A percentile compares a stretch with the other conserved stretches of the same genome.
Conservation (phyloP, 2,797 vertebrate genomes). For the Urophycis tenuis region DNA sequence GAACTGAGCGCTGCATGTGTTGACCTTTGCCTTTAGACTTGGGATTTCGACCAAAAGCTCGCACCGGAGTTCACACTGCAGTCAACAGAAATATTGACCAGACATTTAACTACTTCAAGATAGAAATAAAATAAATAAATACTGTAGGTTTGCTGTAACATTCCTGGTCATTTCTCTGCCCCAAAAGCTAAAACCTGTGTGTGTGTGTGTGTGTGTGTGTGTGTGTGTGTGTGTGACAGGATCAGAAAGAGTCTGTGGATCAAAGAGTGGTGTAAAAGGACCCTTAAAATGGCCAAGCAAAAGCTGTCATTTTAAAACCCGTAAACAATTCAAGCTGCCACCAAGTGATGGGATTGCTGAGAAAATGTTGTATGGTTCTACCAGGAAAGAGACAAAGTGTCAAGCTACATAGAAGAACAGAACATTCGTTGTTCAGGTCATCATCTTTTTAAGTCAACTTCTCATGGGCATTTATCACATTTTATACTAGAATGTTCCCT, state of each 20-base stretch:
- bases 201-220: neutral
- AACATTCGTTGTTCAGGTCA: neutral
- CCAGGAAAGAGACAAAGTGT: neutral
- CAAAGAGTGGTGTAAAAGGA: neutral
- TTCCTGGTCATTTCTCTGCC: neutral
- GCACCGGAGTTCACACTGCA: neutral
- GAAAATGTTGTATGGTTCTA: neutral
- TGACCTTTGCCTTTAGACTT: neutral
- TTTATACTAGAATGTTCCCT: neutral
- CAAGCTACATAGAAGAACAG: neutral
- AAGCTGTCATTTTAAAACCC: neutral
- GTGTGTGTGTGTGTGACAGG: neutral
- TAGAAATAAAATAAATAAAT: conserved; percentile 2
- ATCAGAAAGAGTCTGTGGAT: neutral
- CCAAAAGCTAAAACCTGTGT: neutral
- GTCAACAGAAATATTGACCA: neutral
- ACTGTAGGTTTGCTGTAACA: neutral
- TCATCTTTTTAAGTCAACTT: neutral
- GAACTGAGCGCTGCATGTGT: neutral
- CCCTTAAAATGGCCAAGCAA: neutral
- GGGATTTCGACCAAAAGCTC: neutral
- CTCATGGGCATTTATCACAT: neutral
- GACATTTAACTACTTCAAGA: neutral
- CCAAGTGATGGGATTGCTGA: neutral
- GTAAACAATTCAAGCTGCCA: conserved; percentile 4